A percentile compares a stretch with the other conserved stretches of the same genome.
Evolutionary conservation across 2,113 vertebrate genomes (phyloP).

Genomic region (Actenoides hombroni): DNA sequence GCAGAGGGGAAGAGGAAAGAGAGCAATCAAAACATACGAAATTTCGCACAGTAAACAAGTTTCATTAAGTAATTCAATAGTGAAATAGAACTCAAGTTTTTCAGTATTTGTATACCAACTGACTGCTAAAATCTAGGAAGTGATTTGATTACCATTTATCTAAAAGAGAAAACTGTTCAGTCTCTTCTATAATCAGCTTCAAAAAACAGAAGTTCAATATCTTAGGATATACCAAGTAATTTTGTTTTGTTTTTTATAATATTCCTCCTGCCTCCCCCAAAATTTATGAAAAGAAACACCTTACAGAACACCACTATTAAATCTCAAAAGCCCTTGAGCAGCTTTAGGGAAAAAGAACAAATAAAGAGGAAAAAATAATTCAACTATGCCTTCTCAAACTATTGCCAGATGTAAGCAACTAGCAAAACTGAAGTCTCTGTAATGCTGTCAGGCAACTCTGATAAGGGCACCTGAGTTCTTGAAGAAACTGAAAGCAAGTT

Average conservation of each 20-base stretch:
- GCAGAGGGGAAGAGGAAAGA: too few relatives aligned
- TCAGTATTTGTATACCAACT: neutral
- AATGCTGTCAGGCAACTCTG: neutral
- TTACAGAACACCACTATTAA: neutral
- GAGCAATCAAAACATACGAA: neutral
- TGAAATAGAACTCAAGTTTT: neutral
- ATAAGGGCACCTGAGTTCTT: neutral
- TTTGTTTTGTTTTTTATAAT: neutral
- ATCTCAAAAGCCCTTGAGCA: neutral
- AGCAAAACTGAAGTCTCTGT: neutral
- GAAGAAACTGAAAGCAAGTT: neutral
- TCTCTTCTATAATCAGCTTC: neutral
- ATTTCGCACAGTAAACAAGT: neutral
- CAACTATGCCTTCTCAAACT: neutral
- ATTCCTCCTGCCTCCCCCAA: neutral
- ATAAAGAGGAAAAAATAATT: neutral
- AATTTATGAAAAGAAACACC: neutral
- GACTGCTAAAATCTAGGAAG: neutral
- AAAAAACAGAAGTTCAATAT: neutral
- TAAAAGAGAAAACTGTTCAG: neutral
- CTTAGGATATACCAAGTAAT: neutral
- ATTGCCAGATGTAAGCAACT: neutral
- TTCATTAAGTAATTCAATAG: neutral
- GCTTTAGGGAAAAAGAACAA: neutral
- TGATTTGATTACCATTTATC: neutral